These are phyloP conservation scores for Sarcophaga carnaria DNA, from an alignment of 2,888 invertebrate genomes.

Conservation along the genomic window DNA sequence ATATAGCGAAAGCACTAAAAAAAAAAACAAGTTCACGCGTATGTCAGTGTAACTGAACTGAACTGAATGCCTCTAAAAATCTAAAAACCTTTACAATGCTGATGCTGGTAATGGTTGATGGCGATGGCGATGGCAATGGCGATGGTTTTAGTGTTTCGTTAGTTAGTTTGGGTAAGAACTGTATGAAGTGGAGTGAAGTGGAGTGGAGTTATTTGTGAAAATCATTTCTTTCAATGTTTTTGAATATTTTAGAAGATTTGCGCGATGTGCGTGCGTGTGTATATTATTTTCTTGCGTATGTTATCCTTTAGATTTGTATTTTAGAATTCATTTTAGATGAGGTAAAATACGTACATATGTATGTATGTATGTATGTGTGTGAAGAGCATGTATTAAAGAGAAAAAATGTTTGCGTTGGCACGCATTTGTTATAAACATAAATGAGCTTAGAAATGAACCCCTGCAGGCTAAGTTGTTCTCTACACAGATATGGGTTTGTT, in stretches of 20 bases:
- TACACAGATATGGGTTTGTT: too few relatives aligned
- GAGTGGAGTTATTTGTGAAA: conserved; percentile 27
- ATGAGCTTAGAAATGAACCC: conserved; percentile 81
- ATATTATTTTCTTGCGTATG: too few relatives aligned
- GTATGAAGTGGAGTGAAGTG: too few relatives aligned
- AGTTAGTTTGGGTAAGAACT: conserved; percentile 69
- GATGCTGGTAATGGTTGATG: too few relatives aligned
- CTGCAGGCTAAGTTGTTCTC: conserved; percentile 76
- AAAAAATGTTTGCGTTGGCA: conserved; percentile 77
- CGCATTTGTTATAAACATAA: conserved; percentile 82
- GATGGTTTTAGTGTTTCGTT: conserved; percentile 58
- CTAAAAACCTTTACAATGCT: too few relatives aligned
- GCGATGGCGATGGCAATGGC: too few relatives aligned
- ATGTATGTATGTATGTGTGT: neutral
- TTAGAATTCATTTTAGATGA: neutral
- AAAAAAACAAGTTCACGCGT: too few relatives aligned
- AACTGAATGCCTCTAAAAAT: too few relatives aligned
- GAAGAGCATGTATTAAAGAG: conserved; percentile 42
- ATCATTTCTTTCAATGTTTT: conserved; percentile 67
- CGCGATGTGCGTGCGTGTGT: conserved; percentile 38
- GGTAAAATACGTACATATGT: conserved; percentile 32
- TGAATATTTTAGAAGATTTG: conserved; percentile 77
- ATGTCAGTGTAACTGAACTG: too few relatives aligned
- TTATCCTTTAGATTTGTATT: neutral
- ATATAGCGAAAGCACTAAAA: conserved; percentile 30